These are phyloP conservation scores for Dasypogon diadema DNA, from an alignment of 2,888 invertebrate genomes.

Conservation along the genomic window DNA sequence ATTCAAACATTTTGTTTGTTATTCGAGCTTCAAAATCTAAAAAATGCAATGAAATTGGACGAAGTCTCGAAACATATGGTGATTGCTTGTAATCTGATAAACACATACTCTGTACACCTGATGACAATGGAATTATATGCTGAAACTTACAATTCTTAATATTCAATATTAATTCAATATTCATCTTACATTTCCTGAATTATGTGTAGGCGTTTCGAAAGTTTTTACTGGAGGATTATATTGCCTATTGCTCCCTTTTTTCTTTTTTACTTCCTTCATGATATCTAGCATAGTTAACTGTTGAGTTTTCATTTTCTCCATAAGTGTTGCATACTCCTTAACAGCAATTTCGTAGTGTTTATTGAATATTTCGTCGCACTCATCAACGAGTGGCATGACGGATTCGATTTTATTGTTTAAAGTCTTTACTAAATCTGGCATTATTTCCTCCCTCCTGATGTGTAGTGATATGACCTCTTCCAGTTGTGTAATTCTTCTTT, in stretches of 20 bases:
- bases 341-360: slow-evolving; percentile 11
- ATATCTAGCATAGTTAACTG: slow-evolving; percentile 20
- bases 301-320: slow-evolving; percentile 15
- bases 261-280: slow-evolving; percentile 14
- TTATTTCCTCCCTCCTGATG: neutral
- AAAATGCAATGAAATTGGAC: slow-evolving; percentile 60
- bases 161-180: too few relatives aligned
- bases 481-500: neutral
- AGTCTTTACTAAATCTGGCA: neutral
- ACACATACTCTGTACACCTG: slow-evolving; percentile 57
- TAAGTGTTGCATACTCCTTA: neutral
- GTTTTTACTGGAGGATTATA: neutral
- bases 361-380: slow-evolving; percentile 8
- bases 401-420: neutral
- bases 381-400: slow-evolving; percentile 37
- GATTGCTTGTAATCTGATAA: slow-evolving; percentile 60
- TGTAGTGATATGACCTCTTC: slow-evolving; percentile 8
- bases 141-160: neutral
- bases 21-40: slow-evolving; percentile 60
- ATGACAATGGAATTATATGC: neutral
- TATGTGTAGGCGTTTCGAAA: neutral
- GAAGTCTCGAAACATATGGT: slow-evolving; percentile 59
- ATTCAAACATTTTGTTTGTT: slow-evolving; percentile 59
- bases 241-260: neutral
- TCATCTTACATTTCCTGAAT: too few relatives aligned